Evolutionary conservation across 30 jellyfish, hydroid and myxozoan species (phyloP).

Genomic region (Rhopilema esculentum): DNA sequence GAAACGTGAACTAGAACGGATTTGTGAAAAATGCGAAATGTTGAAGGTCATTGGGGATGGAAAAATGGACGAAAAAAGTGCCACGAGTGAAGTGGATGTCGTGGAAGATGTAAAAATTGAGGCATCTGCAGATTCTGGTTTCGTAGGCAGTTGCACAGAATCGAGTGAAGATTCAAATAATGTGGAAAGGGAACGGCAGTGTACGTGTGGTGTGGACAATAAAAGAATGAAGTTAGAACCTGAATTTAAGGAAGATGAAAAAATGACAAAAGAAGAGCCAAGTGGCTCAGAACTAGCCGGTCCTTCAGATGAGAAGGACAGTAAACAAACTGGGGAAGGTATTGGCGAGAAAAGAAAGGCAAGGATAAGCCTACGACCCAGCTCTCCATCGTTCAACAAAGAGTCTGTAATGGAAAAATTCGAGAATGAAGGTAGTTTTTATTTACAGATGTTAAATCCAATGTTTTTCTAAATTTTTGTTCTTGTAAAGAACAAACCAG

Average conservation of each 20-base stretch:
- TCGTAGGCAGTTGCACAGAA: background rate
- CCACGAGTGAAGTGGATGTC: background rate
- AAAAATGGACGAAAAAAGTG: background rate
- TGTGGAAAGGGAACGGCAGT: background rate
- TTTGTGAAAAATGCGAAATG: background rate
- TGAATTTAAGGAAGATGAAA: background rate
- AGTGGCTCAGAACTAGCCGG: background rate
- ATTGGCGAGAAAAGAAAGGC: background rate
- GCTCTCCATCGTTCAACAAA: constrained; percentile 18
- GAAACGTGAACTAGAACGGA: background rate
- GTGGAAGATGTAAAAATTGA: background rate
- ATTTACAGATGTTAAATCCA: background rate
- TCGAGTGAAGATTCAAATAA: background rate
- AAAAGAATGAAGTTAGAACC: background rate
- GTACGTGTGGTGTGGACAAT: background rate
- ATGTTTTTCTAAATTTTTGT: too few relatives aligned
- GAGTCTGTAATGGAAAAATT: constrained; percentile 31
- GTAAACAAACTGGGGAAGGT: background rate
- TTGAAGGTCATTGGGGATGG: constrained; percentile 5
- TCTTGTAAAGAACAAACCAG: background rate
- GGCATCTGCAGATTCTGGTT: background rate
- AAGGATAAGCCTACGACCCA: background rate
- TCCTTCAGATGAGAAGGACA: background rate
- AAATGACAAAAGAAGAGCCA: background rate
- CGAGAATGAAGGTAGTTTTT: constrained; percentile 21